Evolutionary conservation across 1,140 invertebrate genomes (phyloP).

Genomic region (Drosophila mayri): DNA sequence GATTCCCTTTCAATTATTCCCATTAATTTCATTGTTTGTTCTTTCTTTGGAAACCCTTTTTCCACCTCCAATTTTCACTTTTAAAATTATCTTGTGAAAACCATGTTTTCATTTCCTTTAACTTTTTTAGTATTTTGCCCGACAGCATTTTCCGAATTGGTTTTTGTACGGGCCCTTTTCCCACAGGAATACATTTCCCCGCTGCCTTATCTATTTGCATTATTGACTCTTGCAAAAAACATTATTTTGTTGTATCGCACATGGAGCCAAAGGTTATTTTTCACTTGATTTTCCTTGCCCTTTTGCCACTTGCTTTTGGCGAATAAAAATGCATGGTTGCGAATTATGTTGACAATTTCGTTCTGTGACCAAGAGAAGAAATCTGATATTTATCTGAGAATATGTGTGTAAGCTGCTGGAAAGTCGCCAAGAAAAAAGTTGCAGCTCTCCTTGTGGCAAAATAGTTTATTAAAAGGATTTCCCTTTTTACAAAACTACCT

Average conservation of each 20-base stretch:
- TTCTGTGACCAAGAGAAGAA: constrained; percentile 20
- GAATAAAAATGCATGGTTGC: constrained; percentile 28
- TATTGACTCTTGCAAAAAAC: constrained; percentile 55
- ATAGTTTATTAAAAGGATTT: constrained; percentile 58
- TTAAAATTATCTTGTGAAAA: constrained; percentile 36
- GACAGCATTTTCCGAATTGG: constrained; percentile 63
- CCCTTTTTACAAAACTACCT: neutral
- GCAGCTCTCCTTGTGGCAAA: constrained; percentile 30
- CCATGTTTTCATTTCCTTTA: constrained; percentile 4
- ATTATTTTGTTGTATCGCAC: constrained; percentile 35
- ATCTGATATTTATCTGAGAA: constrained; percentile 27
- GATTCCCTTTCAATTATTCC: constrained; percentile 8
- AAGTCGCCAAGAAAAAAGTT: constrained; percentile 41
- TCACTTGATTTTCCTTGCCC: neutral
- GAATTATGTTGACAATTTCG: constrained; percentile 57
- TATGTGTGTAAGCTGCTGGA: constrained; percentile 17
- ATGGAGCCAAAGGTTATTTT: constrained; percentile 15
- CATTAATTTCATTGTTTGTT: constrained; percentile 1
- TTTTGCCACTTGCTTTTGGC: constrained; percentile 5
- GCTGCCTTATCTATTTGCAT: constrained; percentile 66
- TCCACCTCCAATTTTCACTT: constrained; percentile 11
- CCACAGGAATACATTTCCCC: constrained; percentile 11
- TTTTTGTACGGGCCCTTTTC: constrained; percentile 10
- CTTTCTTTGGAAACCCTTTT: neutral
- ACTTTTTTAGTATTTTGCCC: constrained; percentile 24